Conservation (phyloP, 2,888 invertebrate genomes). For the Dysmachus trigonus region DNA sequence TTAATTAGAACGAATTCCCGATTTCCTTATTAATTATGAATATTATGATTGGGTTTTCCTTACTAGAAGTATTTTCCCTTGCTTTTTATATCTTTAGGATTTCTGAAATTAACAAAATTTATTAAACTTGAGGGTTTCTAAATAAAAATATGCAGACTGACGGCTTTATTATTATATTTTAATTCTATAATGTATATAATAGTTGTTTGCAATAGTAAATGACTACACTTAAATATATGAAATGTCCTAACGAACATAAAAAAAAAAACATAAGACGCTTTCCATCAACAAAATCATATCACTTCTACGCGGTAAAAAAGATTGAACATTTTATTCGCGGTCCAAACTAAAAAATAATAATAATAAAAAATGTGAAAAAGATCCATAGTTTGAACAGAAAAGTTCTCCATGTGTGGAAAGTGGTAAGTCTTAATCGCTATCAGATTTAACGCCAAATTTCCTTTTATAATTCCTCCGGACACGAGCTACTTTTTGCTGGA, state of each 20-base stretch:
- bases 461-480: slow-evolving; percentile 72
- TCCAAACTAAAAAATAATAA: neutral
- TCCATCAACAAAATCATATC: neutral
- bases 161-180: neutral
- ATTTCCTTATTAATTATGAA: no score
- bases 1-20: no score
- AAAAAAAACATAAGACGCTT: neutral
- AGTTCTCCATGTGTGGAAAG: neutral
- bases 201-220: slow-evolving; percentile 2
- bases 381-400: neutral
- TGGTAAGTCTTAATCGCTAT: slow-evolving; percentile 67
- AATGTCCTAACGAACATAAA: neutral
- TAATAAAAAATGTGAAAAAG: neutral
- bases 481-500: slow-evolving; percentile 69
- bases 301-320: neutral
- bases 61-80: no score
- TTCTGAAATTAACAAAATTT: neutral
- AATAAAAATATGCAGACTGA: neutral
- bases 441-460: slow-evolving; percentile 70
- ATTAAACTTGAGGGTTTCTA: neutral
- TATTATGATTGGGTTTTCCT: no score
- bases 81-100: neutral
- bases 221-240: slow-evolving; percentile 5
- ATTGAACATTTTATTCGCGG: neutral
- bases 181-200: neutral